phyloP scores from a whole-genome alignment of 2,113 vertebrate species.

The Leucopsar rothschildi region DNA sequence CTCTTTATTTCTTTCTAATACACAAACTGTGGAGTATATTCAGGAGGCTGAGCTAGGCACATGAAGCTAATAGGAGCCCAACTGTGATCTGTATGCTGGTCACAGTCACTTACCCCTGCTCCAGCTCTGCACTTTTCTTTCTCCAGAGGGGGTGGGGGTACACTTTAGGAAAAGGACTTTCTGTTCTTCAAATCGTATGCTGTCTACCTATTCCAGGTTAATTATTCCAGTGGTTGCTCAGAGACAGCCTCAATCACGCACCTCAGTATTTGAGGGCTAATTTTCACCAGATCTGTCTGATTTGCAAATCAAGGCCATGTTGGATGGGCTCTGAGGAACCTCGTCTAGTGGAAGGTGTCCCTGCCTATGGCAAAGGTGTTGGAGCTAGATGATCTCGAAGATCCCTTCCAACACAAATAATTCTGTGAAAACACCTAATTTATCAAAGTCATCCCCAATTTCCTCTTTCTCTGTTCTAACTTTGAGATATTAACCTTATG shows the following conservation, averaged over 20 bases:
- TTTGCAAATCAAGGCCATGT: not conserved
- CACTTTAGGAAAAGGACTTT: not conserved
- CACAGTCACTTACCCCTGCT: not conserved
- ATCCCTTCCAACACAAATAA: not conserved
- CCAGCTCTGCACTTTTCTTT: not conserved
- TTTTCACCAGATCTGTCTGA: not conserved
- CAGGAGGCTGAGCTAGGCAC: not conserved
- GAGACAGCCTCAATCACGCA: not conserved
- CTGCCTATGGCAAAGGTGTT: not conserved
- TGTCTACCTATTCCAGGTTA: not conserved
- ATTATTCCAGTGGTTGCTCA: not conserved
- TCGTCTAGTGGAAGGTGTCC: not conserved
- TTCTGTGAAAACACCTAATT: not conserved
- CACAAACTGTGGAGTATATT: not conserved
- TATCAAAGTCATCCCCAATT: not conserved
- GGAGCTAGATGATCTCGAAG: not conserved
- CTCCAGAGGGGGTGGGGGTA: not conserved
- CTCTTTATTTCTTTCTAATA: not conserved
- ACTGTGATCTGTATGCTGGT: not conserved
- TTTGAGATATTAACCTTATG: not conserved
- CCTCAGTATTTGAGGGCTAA: not conserved
- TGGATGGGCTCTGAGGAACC: not conserved
- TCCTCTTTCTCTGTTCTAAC: not conserved
- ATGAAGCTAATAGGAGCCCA: not conserved
- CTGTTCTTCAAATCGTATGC: not conserved